Evolutionary conservation across 2,797 vertebrate genomes (phyloP), one percentile per base, ranked within the genome.

Genomic region (Malacoraja senta): DNA sequence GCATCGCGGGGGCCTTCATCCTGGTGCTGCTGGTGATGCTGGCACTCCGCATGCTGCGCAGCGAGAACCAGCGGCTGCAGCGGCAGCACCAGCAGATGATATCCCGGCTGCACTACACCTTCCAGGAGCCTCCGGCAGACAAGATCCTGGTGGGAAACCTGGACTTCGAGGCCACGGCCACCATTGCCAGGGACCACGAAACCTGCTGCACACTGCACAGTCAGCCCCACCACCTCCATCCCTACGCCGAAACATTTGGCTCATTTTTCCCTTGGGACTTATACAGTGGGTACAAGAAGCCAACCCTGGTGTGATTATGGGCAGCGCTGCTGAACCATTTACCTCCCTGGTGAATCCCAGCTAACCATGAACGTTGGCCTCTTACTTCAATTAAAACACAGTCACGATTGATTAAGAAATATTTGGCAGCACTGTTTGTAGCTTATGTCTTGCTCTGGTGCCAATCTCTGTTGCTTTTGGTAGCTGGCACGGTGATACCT

Each of bases 1-100:
- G 80, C 83, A 63, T 93, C 2, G 93, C 93, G 0, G 93, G 93
- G 0, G 93, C 93, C 3, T 63, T 93, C 68, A 90, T 93, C 80
- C 53, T 93, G 93, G 93, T 78, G 93, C 86, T 93, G 53, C 38
- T 93, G 35, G 86, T 93, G 26, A 77, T 78, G 81, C 65, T 93
- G 10, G 93, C 93, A 2, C 86, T 93, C 21, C 93, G 93, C 7
- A 86, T 93, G 93, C 93, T 93, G 58, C 86, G 93, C 0, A 93
- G 84, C 12, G 93, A 93, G 19, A 78, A 84, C 65, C 32, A 38
- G 26, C 74, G 81, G 19, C 93, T 84, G 24, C 93, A 90, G 35
- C 38, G 93, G 24, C 90, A 44, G 13, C 90, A 92, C 4, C 38
- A 92, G 71, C 93, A 88, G 65, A 91, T 91, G 81, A n/a, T 93